Percentiles rank a stretch among this genome's conserved stretches.
Conservation (phyloP, 2,888 invertebrate genomes). For the Acanthoscelides obtectus region DNA sequence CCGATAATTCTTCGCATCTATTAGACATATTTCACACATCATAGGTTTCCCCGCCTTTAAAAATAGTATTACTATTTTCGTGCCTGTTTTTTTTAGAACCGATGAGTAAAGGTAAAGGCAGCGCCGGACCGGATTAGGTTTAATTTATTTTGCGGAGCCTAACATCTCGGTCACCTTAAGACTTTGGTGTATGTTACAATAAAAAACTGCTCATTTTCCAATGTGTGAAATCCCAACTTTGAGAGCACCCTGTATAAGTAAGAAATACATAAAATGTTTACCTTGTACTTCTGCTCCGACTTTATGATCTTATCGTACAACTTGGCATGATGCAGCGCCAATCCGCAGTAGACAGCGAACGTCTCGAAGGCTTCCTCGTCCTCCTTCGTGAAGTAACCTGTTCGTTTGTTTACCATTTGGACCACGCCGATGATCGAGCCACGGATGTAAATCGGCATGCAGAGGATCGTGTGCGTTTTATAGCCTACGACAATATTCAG, state of each 20-base stretch:
- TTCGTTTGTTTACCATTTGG: slow-evolving; percentile 75
- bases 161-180: too few species aligned
- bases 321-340: slow-evolving; percentile 81
- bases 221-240: too few species aligned
- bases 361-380: slow-evolving; percentile 80
- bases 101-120: too few species aligned
- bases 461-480: slow-evolving; percentile 70
- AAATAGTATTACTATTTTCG: too few species aligned
- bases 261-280: slow-evolving; percentile 35
- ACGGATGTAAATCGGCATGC: slow-evolving; percentile 82
- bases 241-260: not conserved
- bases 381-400: slow-evolving; percentile 55
- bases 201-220: not conserved
- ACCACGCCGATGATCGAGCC: slow-evolving; percentile 78
- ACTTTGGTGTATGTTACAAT: too few species aligned
- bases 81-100: too few species aligned
- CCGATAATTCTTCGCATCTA: too few species aligned
- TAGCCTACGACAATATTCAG: slow-evolving; percentile 47
- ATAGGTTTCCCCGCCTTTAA: too few species aligned
- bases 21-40: too few species aligned
- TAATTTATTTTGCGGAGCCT: too few species aligned
- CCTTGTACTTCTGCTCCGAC: slow-evolving; percentile 77
- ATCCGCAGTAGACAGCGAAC: slow-evolving; percentile 80
- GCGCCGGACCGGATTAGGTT: too few species aligned
- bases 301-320: slow-evolving; percentile 76